A percentile compares a stretch with the other conserved stretches of the same genome.
phyloP scores from a whole-genome alignment of 2,888 invertebrate genomes.

The Sphaeridia pumilis region DNA sequence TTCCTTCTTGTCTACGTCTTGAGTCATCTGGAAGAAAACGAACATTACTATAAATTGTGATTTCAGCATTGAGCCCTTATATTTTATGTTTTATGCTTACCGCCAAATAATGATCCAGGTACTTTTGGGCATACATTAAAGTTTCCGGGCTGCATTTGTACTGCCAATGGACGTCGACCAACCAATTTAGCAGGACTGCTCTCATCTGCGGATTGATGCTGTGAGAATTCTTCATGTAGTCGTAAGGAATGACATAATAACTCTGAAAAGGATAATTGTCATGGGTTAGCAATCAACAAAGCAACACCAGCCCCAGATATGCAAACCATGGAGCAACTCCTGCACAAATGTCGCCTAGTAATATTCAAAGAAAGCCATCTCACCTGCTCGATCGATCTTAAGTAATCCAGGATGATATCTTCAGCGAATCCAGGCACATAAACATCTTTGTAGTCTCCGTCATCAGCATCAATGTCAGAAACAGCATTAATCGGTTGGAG shows the following conservation, averaged over 20 bases:
- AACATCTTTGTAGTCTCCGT: conserved; percentile 59
- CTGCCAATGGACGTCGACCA: conserved; percentile 78
- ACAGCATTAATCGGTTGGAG: conserved; percentile 18
- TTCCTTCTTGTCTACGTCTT: conserved; percentile 50
- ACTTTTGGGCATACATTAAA: conserved; percentile 71
- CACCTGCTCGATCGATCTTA: conserved; percentile 66
- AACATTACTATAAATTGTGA: too few relatives aligned
- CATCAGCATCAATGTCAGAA: conserved; percentile 56
- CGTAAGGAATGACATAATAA: too few relatives aligned
- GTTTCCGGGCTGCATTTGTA: conserved; percentile 80
- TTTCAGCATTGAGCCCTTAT: too few relatives aligned
- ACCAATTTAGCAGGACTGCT: conserved; percentile 80
- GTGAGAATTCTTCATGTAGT: too few relatives aligned
- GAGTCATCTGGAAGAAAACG: conserved; percentile 44
- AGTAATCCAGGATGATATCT: conserved; percentile 78
- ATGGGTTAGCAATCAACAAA: too few relatives aligned
- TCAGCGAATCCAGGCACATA: conserved; percentile 76
- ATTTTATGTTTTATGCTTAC: too few relatives aligned
- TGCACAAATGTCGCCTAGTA: too few relatives aligned
- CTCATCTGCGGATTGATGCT: conserved; percentile 71
- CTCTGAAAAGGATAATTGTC: too few relatives aligned
- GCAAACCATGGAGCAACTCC: too few relatives aligned
- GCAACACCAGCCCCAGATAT: too few relatives aligned
- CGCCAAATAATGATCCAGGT: conserved; percentile 82
- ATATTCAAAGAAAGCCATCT: too few relatives aligned